Base-by-base conservation (phyloP, 1,140 invertebrate species). In the Bombus sylvicola region DNA sequence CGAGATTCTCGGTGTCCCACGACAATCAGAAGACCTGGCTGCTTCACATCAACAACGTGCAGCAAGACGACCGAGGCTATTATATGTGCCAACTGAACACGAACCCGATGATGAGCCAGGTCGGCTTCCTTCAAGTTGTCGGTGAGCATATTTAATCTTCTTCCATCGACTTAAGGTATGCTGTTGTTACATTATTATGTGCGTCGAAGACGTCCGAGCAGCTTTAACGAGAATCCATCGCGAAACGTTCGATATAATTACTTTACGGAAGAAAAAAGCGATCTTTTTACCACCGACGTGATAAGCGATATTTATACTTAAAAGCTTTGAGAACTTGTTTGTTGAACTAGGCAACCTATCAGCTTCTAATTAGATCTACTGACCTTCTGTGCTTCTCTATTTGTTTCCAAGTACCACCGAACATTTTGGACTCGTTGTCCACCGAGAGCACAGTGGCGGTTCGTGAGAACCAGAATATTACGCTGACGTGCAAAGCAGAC, bases 71-170 rank as follows among this genome's bases (percentile, higher is more conserved):
- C 95, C 96, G 98, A 68, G 98, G 98, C 18, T 98, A 98, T 94
- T 98, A 98, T 94, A 98, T 98, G 98, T 98, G 98, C 94, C 98
- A 98, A 96, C 97, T 99, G 80, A 99, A 99, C 94, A 98, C 98
- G n/a, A 98, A 98, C 93, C 98, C 98, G 0, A 99, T 99, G 98
- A 98, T 98, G 86, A 98, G 97, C 92, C 98, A 98, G 96, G 97
- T 98, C 18, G 98, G 98, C 81, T 98, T 98, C 94, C 96, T 99
- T 10, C 97, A 99, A 96, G 98, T 99, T 85, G 98, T 99, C 74
- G 98, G 98, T 99, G 94, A 97, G 97, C 96, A 80, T 75, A 53
- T 72, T 79, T 62, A 72, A 85, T 80, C 53, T 71, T 79, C 53
- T 84, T 84, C 41, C 77, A 28, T 10, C 64, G 37, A 39, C 47